Percentiles rank a stretch among this genome's conserved stretches.
Evolutionary conservation across 1,140 invertebrate species (phyloP).

Genomic region (Sipha flava): DNA sequence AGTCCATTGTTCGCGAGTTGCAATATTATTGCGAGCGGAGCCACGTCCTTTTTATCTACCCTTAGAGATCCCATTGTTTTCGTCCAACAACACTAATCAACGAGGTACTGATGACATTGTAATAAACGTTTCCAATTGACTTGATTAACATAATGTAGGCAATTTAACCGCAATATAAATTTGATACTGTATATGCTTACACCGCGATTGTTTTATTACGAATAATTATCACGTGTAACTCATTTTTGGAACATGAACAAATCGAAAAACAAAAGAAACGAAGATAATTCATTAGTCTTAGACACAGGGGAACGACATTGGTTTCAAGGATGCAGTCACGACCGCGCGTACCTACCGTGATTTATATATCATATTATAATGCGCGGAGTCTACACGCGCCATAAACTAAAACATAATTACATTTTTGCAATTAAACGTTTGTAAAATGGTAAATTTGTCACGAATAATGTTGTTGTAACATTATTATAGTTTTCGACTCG

Average conservation of each 20-base stretch:
- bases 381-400: too few relatives aligned
- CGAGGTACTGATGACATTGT: constrained; percentile 1
- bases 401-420: too few relatives aligned
- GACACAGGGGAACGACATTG: too few relatives aligned
- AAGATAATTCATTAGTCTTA: too few relatives aligned
- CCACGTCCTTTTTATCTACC: background rate
- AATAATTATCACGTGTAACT: background rate
- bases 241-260: background rate
- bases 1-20: background rate
- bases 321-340: too few relatives aligned
- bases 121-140: constrained; percentile 17
- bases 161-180: background rate
- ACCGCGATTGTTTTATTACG: background rate
- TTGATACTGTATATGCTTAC: background rate
- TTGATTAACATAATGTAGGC: constrained; percentile 2
- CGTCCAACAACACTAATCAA: background rate
- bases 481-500: too few relatives aligned
- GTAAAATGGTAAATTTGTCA: too few relatives aligned
- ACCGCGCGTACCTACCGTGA: too few relatives aligned
- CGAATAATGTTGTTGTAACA: too few relatives aligned
- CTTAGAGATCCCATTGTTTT: background rate
- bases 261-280: too few relatives aligned
- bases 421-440: background rate
- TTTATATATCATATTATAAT: too few relatives aligned
- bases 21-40: background rate